Conservation (phyloP, 2,797 vertebrate species). For the Oreochromis grahami region DNA sequence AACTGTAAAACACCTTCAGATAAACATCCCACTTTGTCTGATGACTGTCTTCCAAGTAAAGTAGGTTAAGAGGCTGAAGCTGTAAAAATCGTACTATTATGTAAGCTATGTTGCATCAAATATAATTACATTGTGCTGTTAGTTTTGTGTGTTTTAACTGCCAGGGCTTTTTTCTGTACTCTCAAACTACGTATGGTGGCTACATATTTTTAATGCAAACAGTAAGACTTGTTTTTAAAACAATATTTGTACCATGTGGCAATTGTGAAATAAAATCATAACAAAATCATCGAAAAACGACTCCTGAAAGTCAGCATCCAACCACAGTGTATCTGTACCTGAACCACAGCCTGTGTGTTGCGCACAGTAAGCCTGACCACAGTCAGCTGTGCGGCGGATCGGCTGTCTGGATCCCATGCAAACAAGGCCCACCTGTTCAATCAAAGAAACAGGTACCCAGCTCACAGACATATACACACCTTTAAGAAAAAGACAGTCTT, state of each 20-base stretch:
- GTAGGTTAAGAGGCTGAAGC: background rate
- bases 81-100: background rate
- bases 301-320: constrained; percentile 11
- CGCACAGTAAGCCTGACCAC: constrained; percentile 40
- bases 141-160: background rate
- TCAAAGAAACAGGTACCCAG: constrained; percentile 44
- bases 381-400: constrained; percentile 26
- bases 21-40: background rate
- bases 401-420: constrained; percentile 45
- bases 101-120: background rate
- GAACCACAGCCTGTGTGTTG: constrained; percentile 29
- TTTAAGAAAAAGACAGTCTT: constrained; percentile 12
- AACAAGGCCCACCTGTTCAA: constrained; percentile 46
- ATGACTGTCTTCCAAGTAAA: background rate
- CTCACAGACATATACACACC: constrained; percentile 7
- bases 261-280: background rate
- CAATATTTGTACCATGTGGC: background rate
- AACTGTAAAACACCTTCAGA: background rate
- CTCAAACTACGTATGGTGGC: background rate
- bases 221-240: background rate
- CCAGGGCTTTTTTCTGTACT: background rate
- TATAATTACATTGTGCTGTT: background rate
- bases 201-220: background rate
- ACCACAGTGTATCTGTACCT: constrained; percentile 23
- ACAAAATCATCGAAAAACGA: background rate